A percentile compares a stretch with the other conserved stretches of the same genome.
Conservation (phyloP, 2,797 vertebrate species). For the Enteromius mattozi region DNA sequence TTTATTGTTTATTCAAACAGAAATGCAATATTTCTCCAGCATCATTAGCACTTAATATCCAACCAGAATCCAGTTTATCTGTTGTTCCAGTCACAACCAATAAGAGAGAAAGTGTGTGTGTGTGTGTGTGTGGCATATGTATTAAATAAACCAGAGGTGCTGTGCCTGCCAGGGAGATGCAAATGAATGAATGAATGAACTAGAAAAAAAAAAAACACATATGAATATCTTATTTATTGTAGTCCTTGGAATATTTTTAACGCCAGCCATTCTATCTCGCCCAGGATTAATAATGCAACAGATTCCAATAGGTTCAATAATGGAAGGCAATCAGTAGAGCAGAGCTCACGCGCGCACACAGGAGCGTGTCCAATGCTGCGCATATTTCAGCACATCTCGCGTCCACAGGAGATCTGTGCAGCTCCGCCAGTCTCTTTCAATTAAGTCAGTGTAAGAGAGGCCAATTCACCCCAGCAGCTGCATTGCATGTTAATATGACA, state of each 20-base stretch:
- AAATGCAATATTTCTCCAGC: conserved; percentile 61
- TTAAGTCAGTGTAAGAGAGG: conserved; percentile 57
- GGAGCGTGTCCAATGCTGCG: conserved; percentile 61
- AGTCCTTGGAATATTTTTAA: conserved; percentile 70
- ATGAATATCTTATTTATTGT: conserved; percentile 73
- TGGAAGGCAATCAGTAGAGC: conserved; percentile 72
- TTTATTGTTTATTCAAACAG: conserved; percentile 68
- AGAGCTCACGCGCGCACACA: conserved; percentile 60
- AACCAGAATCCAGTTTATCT: conserved; percentile 64
- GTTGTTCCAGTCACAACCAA: conserved; percentile 71
- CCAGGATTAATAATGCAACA: conserved; percentile 72
- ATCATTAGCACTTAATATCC: not conserved
- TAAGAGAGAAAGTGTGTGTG: not conserved
- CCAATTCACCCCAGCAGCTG: conserved; percentile 55
- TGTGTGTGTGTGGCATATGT: conserved; percentile 21
- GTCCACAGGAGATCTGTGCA: conserved; percentile 54
- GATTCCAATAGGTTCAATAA: conserved; percentile 73
- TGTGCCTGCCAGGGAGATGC: conserved; percentile 61
- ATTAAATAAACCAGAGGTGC: conserved; percentile 58
- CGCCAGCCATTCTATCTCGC: conserved; percentile 62
- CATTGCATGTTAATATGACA: conserved; percentile 59
- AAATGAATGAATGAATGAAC: conserved; percentile 69
- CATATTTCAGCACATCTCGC: conserved; percentile 59
- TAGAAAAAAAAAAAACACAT: conserved; percentile 54
- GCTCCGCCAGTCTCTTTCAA: conserved; percentile 53